phyloP scores from a whole-genome alignment of 37 sponge, comb jelly and placozoan genomes.

The Aplysina aerophoba region DNA sequence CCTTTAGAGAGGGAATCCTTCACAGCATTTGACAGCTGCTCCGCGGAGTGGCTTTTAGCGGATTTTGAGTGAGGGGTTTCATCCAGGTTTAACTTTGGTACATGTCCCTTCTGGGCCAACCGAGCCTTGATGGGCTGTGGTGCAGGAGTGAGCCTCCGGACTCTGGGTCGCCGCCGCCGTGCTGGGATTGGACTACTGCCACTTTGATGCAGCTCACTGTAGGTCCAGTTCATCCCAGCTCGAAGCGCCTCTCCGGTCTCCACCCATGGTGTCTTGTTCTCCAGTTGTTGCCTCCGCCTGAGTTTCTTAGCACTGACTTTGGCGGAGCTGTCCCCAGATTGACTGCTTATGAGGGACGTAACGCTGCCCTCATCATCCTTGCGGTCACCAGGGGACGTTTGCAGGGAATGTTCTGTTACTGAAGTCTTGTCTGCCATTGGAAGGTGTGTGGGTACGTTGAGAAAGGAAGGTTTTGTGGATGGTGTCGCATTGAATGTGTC shows the following conservation, averaged over 20 bases:
- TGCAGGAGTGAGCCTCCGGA: slow-evolving; percentile 20
- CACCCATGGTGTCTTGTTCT: background rate
- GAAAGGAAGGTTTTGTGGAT: background rate
- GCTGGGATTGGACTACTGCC: background rate
- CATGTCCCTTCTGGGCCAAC: background rate
- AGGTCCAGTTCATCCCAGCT: background rate
- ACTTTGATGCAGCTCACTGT: background rate
- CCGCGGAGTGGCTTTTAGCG: background rate
- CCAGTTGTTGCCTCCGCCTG: background rate
- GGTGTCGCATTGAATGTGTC: background rate
- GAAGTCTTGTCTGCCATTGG: too few relatives aligned
- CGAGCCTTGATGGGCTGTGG: background rate
- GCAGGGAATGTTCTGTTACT: too few relatives aligned
- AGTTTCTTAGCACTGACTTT: background rate
- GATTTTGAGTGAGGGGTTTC: too few relatives aligned
- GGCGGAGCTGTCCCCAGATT: background rate
- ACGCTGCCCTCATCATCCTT: slow-evolving; percentile 13
- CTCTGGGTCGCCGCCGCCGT: background rate
- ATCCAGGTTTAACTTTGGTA: slow-evolving; percentile 23
- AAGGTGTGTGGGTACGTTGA: too few relatives aligned
- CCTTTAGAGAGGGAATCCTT: background rate
- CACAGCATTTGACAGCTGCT: background rate
- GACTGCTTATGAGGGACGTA: slow-evolving; percentile 11
- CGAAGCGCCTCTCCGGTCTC: slow-evolving; percentile 21
- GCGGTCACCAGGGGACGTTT: background rate